These are phyloP conservation scores for Alexandromys fortis DNA, from an alignment of 2,113 vertebrate genomes.

Conservation along the genomic window DNA sequence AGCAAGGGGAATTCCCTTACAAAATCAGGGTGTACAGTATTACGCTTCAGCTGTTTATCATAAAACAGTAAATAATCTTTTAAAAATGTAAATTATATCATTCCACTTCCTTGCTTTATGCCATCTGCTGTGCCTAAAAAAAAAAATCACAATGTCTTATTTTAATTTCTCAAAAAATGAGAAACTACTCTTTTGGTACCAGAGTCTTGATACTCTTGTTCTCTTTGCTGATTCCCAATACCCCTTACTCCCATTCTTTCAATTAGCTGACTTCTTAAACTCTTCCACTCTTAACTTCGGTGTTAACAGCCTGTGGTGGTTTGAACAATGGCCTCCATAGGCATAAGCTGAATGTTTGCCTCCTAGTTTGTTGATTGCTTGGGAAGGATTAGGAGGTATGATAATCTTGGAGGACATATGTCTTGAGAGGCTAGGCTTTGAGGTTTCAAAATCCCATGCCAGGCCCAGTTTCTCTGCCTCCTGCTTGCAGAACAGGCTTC, in stretches of 20 bases:
- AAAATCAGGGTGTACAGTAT: not conserved
- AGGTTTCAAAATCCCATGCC: not conserved
- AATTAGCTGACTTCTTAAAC: not conserved
- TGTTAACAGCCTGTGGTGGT: not conserved
- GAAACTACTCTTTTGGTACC: not conserved
- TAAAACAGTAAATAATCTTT: not conserved
- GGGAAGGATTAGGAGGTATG: not conserved
- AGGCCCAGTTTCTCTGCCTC: not conserved
- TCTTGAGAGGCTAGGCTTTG: not conserved
- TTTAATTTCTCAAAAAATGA: not conserved
- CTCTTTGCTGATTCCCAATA: not conserved
- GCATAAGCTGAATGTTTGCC: not conserved
- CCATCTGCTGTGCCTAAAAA: not conserved
- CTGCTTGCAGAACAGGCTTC: not conserved
- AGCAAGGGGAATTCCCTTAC: not conserved
- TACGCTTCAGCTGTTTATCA: not conserved
- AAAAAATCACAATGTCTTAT: not conserved
- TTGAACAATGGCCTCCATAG: not conserved
- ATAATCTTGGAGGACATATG: not conserved
- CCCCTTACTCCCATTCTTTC: not conserved
- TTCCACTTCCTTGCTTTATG: not conserved
- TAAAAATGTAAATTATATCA: constrained; percentile 34
- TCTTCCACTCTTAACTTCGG: not conserved
- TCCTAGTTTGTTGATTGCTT: not conserved
- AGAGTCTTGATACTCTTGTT: not conserved